Conservation (phyloP, 2,888 invertebrate genomes). For the Tiphia femorata region DNA sequence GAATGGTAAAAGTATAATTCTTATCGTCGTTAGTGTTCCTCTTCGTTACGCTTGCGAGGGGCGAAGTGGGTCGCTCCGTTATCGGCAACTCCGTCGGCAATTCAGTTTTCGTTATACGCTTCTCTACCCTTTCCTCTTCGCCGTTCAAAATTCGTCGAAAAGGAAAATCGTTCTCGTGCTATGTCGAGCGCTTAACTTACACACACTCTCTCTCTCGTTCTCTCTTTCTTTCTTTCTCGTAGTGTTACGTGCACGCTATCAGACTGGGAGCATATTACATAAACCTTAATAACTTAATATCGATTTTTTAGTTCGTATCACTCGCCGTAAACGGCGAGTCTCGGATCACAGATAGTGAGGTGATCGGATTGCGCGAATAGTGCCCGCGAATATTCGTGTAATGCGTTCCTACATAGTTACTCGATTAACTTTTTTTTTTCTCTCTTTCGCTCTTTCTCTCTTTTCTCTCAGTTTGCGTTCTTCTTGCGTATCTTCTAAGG, state of each 20-base stretch:
- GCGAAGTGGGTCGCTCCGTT: too few species aligned
- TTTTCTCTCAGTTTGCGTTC: constrained; percentile 30
- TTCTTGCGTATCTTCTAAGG: constrained; percentile 60
- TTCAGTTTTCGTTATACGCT: too few species aligned
- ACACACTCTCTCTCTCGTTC: background rate
- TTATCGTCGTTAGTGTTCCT: too few species aligned
- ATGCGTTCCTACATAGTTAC: constrained; percentile 28
- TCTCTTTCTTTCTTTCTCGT: background rate
- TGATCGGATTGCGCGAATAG: constrained; percentile 66
- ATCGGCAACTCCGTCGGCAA: too few species aligned
- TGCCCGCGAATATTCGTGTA: constrained; percentile 39
- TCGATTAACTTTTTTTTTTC: constrained; percentile 33
- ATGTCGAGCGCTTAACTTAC: background rate
- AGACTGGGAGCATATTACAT: constrained; percentile 46
- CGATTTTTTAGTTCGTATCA: constrained; percentile 67
- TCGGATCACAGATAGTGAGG: constrained; percentile 68
- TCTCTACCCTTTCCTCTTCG: too few species aligned
- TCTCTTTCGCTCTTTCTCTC: constrained; percentile 21
- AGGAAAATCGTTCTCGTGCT: background rate
- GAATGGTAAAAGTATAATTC: too few species aligned
- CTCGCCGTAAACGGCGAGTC: constrained; percentile 58
- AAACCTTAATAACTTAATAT: constrained; percentile 60
- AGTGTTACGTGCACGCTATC: constrained; percentile 39
- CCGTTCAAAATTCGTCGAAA: too few species aligned
- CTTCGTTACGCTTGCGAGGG: too few species aligned